These are phyloP conservation scores for Ptyas mucosa DNA, from an alignment of 2,113 vertebrate genomes.

Conservation along the genomic window DNA sequence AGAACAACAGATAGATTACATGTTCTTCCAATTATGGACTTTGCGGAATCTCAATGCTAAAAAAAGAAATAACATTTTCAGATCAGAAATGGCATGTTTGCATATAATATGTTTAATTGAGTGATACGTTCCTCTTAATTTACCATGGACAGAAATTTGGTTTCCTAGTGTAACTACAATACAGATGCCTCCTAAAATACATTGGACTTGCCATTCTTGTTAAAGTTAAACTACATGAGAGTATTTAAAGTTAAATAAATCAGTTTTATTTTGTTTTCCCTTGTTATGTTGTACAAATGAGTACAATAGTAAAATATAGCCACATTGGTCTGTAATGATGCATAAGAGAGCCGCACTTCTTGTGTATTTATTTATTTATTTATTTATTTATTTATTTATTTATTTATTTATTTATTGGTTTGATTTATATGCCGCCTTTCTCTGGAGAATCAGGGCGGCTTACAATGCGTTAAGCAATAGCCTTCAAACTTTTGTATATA, in stretches of 20 bases:
- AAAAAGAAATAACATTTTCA: background rate
- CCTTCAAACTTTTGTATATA: no score
- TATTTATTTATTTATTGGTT: no score
- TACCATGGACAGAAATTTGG: background rate
- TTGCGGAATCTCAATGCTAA: background rate
- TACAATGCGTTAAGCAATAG: no score
- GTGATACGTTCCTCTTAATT: background rate
- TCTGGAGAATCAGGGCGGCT: no score
- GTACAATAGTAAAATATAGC: background rate
- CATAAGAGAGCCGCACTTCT: background rate
- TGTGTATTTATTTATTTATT: no score
- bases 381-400: no score
- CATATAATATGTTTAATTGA: background rate
- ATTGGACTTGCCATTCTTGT: background rate
- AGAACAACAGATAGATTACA: constrained; percentile 33
- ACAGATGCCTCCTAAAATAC: background rate
- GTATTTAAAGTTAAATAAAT: background rate
- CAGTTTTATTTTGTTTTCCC: background rate
- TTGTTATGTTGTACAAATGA: background rate
- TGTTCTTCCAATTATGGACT: constrained; percentile 16
- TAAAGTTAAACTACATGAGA: background rate
- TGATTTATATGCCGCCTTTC: no score
- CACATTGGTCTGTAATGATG: background rate
- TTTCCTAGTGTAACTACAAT: background rate
- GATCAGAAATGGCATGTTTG: background rate